Evolutionary conservation across 2,797 vertebrate genomes (phyloP), one percentile per base, ranked within the genome.

Genomic region (Martes flavigula): DNA sequence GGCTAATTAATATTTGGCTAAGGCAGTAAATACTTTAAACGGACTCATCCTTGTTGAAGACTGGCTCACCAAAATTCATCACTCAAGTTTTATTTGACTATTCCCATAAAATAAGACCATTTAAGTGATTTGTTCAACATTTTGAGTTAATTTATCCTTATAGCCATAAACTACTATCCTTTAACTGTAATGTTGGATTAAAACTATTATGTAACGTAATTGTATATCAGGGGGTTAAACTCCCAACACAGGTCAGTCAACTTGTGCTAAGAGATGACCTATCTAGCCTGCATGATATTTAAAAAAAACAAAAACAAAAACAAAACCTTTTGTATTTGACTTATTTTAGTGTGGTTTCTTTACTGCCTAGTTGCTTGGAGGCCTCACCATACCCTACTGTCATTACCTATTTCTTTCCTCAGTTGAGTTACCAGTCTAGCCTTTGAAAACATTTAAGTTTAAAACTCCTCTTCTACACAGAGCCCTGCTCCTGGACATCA

Each of bases 11-110:
- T 75, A 93, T 79, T 91, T 89, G 40, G 48, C 79, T 97, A 96
- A 90, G 43, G 84, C 21, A 94, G 73, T 75, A 87, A 77, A 60
- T 72, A 91, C 87, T 95, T 95, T 87, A 88, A 95, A 94, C 30
- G 81, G 66, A 68, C 4, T 43, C 27, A 70, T 72, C 7, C 56
- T 90, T 77, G 48, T 81, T 91, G 83, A 93, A 83, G 46, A 56
- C 38, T 88, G 81, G 20, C 35, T 90, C 6, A 84, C 10, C 70
- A 85, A 72, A 96, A 68, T 38, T 56, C 82, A 66, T 60, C n/a
- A 95, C n/a, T 87, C 23, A 77, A 56, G 15, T 90, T 95, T 90
- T 60, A 90, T 81, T 83, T 87, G 54, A 95, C 17, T 94, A 35
- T 89, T 93, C 84, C 21, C 43, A 93, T 64, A 92, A 87, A 96